A percentile compares a stretch with the other conserved stretches of the same genome.
These are phyloP conservation scores for Lutjanus erythropterus DNA, from an alignment of 2,113 vertebrate genomes.

Conservation along the genomic window DNA sequence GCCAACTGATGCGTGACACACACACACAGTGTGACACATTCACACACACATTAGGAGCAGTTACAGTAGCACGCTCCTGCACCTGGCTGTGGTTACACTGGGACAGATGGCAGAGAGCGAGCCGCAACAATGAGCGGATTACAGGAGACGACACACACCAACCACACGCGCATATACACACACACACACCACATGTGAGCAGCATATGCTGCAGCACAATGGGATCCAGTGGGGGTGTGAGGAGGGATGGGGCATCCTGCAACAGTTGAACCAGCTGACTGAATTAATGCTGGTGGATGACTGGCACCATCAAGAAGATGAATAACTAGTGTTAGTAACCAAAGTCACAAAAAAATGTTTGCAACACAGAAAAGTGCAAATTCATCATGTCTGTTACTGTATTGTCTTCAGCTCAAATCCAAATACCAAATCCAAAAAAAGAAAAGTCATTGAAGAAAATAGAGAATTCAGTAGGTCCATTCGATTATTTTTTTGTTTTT, in stretches of 20 bases:
- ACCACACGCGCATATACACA: neutral
- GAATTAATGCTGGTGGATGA: neutral
- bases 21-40: neutral
- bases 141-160: constrained; percentile 58
- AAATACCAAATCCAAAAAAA: no score
- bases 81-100: constrained; percentile 74
- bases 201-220: constrained; percentile 68
- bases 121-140: constrained; percentile 42
- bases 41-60: constrained; percentile 27
- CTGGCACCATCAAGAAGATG: neutral
- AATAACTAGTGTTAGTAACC: neutral
- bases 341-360: neutral
- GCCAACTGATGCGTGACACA: neutral
- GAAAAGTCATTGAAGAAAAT: no score
- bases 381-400: neutral
- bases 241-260: neutral
- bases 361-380: neutral
- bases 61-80: constrained; percentile 61
- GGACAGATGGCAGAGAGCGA: constrained; percentile 80
- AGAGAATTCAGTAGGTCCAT: no score
- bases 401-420: neutral
- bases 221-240: constrained; percentile 37
- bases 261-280: constrained; percentile 7
- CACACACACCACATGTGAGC: constrained; percentile 48
- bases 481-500: no score